These are phyloP conservation scores for Drosophila eugracilis DNA, from an alignment of 1,140 invertebrate species.

Conservation along the genomic window DNA sequence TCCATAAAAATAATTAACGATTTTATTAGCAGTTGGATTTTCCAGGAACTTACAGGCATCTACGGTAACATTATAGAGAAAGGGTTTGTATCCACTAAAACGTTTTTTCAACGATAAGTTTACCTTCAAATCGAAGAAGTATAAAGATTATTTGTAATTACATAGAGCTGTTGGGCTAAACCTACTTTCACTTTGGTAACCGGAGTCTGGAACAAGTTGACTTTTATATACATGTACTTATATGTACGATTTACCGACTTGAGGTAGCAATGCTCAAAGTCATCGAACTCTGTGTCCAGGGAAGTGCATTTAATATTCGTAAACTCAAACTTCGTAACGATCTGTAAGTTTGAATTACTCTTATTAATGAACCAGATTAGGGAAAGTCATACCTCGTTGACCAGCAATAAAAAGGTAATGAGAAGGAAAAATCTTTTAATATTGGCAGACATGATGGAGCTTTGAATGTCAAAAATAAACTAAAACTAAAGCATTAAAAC, in stretches of 20 bases:
- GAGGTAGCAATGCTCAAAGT: constrained; percentile 13
- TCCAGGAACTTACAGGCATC: constrained; percentile 12
- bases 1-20: constrained; percentile 1
- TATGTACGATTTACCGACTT: constrained; percentile 19
- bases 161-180: background rate
- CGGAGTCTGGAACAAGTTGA: background rate
- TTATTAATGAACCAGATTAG: too few relatives aligned
- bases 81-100: constrained; percentile 17
- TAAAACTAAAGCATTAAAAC: too few relatives aligned
- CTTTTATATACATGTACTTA: constrained; percentile 9
- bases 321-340: constrained; percentile 28
- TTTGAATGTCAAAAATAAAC: background rate
- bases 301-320: constrained; percentile 1
- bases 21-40: background rate
- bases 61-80: constrained; percentile 14
- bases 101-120: constrained; percentile 4
- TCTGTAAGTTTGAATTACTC: background rate
- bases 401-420: background rate
- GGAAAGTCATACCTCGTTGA: background rate
- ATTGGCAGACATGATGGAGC: background rate
- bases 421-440: background rate
- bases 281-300: background rate
- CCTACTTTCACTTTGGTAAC: constrained; percentile 1
- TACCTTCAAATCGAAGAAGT: background rate
- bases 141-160: background rate